Evolutionary conservation across 2,888 invertebrate genomes (phyloP).

Genomic region (Altica lythri): DNA sequence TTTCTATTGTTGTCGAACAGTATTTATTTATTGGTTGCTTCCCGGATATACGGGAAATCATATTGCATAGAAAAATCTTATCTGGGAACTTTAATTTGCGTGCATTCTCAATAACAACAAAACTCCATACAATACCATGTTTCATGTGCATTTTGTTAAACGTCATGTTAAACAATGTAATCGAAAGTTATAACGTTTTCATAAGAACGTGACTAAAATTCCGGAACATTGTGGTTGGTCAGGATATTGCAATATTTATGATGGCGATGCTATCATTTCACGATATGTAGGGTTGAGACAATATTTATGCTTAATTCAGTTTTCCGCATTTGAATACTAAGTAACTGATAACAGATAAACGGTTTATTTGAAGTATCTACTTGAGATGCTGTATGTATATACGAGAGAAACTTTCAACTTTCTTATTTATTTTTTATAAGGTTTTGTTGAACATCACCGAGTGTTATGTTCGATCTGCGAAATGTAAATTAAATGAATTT

Average conservation of each 20-base stretch:
- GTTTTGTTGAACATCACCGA: too few species aligned
- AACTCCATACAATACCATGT: constrained; percentile 27
- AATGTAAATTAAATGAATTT: too few species aligned
- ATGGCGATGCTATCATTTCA: constrained; percentile 23
- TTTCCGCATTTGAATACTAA: too few species aligned
- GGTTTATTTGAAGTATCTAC: too few species aligned
- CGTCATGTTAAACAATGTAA: constrained; percentile 52
- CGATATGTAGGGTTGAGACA: constrained; percentile 16
- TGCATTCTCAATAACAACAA: constrained; percentile 25
- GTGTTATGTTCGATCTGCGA: too few species aligned
- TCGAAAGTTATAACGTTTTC: constrained; percentile 50
- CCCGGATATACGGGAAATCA: constrained; percentile 7
- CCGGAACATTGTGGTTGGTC: constrained; percentile 46
- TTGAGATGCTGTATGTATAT: too few species aligned
- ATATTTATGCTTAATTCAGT: constrained; percentile 12
- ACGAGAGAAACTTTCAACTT: too few species aligned
- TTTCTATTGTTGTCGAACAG: too few species aligned
- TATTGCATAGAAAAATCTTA: constrained; percentile 2
- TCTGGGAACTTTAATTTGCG: constrained; percentile 24
- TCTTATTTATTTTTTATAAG: too few species aligned
- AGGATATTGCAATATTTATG: constrained; percentile 36
- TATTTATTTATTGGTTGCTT: too few species aligned
- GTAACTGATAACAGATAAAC: too few species aligned
- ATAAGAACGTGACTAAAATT: constrained; percentile 51
- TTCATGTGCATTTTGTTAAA: constrained; percentile 43